Evolutionary conservation across 1,140 invertebrate genomes (phyloP).

Genomic region (Sipha flava): DNA sequence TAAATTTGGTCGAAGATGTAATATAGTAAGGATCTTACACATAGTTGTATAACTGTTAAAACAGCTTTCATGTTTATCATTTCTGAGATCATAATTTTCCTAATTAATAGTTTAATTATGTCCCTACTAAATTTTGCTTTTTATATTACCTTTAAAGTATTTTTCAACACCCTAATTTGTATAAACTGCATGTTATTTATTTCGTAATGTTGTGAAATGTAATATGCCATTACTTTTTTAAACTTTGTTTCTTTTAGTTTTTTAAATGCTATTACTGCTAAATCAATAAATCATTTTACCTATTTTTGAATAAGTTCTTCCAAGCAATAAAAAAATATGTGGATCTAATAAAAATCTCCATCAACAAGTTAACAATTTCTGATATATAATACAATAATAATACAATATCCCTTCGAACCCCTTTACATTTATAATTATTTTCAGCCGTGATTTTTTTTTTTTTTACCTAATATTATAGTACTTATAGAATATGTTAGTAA

Average conservation of each 20-base stretch:
- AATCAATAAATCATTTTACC: neutral
- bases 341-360: slow-evolving; percentile 1
- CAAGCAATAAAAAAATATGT: slow-evolving; percentile 5
- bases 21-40: neutral
- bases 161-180: neutral
- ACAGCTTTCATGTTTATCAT: neutral
- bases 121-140: neutral
- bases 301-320: neutral
- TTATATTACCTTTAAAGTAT: neutral
- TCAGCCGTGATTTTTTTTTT: no score
- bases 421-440: no score
- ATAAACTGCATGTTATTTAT: neutral
- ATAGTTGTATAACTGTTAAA: neutral
- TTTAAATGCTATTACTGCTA: neutral
- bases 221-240: neutral
- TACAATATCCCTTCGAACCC: neutral
- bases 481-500: no score
- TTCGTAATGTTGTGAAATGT: slow-evolving; percentile 16
- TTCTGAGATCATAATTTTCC: neutral
- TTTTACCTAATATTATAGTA: no score
- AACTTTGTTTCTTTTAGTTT: neutral
- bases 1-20: neutral
- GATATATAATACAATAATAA: no score
- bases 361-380: neutral
- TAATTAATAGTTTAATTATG: neutral